These are phyloP conservation scores for Drosophila triauraria DNA, from an alignment of 1,140 invertebrate species.

Conservation along the genomic window DNA sequence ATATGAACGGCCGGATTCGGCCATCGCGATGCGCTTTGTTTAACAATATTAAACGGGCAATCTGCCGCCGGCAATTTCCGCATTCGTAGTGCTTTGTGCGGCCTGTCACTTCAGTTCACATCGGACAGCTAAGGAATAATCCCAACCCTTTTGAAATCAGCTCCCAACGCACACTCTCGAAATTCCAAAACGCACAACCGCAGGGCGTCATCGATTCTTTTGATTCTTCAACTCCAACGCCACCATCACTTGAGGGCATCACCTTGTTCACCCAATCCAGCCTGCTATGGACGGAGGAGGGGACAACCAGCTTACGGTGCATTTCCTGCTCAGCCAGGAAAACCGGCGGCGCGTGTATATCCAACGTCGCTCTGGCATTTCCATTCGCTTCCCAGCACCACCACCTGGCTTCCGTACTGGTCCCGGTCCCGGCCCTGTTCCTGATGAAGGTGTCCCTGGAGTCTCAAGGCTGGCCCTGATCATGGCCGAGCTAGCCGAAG, in stretches of 20 bases:
- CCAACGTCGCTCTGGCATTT: background rate
- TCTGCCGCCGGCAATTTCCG: conserved; percentile 50
- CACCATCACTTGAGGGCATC: background rate
- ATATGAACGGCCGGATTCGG: conserved; percentile 38
- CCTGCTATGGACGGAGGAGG: conserved; percentile 62
- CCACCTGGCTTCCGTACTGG: no score
- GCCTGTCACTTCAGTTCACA: conserved; percentile 36
- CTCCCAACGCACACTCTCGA: conserved; percentile 15
- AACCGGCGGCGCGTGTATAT: conserved; percentile 8
- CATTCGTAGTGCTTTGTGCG: conserved; percentile 31
- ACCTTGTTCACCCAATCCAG: background rate
- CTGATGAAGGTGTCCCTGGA: background rate
- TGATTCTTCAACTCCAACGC: background rate
- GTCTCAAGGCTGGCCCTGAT: background rate
- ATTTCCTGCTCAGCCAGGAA: conserved; percentile 12
- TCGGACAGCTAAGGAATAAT: background rate
- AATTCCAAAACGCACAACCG: conserved; percentile 43
- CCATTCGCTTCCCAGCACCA: background rate
- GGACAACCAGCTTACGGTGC: conserved; percentile 50
- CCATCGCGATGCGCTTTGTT: conserved; percentile 48
- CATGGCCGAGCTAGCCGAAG: conserved; percentile 20
- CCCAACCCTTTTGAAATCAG: conserved; percentile 18
- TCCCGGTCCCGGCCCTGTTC: background rate
- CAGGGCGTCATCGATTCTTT: background rate
- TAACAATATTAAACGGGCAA: conserved; percentile 71